A percentile compares a stretch with the other conserved stretches of the same genome.
These are phyloP conservation scores for Lanius collurio DNA, from an alignment of 2,113 vertebrate genomes.

Conservation along the genomic window DNA sequence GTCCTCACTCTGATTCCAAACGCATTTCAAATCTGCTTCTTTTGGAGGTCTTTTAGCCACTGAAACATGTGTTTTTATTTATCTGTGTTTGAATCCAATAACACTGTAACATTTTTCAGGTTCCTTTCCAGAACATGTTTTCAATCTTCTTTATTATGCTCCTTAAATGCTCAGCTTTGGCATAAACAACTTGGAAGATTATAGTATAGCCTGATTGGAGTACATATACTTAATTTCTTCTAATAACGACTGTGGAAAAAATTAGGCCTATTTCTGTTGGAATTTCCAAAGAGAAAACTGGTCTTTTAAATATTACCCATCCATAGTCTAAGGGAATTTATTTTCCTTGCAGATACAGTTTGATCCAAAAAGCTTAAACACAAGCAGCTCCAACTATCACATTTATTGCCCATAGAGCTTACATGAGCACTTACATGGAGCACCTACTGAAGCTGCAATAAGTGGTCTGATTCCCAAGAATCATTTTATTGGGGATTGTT, in stretches of 20 bases:
- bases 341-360: neutral
- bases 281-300: neutral
- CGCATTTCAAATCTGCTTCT: neutral
- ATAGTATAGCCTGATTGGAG: neutral
- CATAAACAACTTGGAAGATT: neutral
- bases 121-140: neutral
- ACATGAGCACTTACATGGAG: neutral
- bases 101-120: neutral
- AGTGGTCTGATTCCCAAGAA: neutral
- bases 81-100: neutral
- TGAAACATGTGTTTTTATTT: neutral
- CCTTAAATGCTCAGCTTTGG: neutral
- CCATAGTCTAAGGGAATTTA: neutral
- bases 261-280: neutral
- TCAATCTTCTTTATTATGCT: neutral
- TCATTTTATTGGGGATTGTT: neutral
- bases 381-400: neutral
- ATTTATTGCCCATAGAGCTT: neutral
- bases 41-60: neutral
- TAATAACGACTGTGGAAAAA: neutral
- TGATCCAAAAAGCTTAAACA: neutral
- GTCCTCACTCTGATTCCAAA: neutral
- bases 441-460: neutral
- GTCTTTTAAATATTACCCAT: neutral
- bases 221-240: neutral